Conservation (phyloP, 2,113 vertebrate genomes). For the Chaenocephalus aceratus region DNA sequence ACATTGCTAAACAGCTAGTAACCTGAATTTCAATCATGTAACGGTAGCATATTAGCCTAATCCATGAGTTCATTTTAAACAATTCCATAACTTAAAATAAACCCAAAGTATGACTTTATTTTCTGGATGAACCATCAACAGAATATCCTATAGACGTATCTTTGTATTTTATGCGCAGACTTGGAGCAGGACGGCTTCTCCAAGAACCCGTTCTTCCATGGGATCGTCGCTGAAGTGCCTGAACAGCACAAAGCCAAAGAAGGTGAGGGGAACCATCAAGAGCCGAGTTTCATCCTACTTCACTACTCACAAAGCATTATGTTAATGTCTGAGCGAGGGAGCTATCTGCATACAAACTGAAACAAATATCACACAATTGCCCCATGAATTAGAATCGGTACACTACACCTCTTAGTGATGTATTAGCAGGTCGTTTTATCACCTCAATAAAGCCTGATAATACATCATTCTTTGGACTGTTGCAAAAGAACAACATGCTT, state of each 20-base stretch:
- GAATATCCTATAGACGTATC: neutral
- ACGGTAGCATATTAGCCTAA: too few relatives aligned
- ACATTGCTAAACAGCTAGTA: too few relatives aligned
- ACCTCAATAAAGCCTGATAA: neutral
- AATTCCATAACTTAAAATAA: too few relatives aligned
- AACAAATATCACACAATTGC: too few relatives aligned
- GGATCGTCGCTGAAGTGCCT: conserved; percentile 82
- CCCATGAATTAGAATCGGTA: too few relatives aligned
- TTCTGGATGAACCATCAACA: too few relatives aligned
- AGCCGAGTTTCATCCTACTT: neutral
- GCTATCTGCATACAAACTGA: neutral
- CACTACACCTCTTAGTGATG: neutral
- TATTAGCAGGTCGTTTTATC: neutral
- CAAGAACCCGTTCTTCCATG: conserved; percentile 83
- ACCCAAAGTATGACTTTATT: too few relatives aligned
- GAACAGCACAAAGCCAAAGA: conserved; percentile 76
- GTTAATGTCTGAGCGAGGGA: too few relatives aligned
- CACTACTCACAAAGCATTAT: too few relatives aligned
- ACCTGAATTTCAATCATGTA: too few relatives aligned
- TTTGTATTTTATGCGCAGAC: conserved; percentile 58
- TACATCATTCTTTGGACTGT: neutral
- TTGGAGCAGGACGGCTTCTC: conserved; percentile 85
- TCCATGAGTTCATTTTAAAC: too few relatives aligned
- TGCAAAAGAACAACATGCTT: neutral
- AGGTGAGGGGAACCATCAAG: conserved; percentile 58